Conservation (phyloP, 2,113 vertebrate species). For the Dipodomys ordii region DNA sequence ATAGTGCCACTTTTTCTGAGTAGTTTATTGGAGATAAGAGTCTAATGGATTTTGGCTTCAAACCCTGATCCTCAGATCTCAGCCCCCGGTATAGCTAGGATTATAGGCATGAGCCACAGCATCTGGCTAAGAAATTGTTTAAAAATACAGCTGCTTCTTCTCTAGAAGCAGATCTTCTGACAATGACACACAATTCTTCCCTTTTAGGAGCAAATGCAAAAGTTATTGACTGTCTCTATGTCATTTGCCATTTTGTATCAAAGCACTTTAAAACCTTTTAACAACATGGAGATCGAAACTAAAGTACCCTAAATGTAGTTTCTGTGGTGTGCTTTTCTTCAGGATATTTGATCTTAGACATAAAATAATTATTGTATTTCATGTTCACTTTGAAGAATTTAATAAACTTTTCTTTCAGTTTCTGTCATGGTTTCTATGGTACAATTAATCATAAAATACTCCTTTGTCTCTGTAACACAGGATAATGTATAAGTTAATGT, state of each 20-base stretch:
- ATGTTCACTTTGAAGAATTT: slow-evolving; percentile 55
- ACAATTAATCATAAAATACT: slow-evolving; percentile 61
- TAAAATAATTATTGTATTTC: slow-evolving; percentile 74
- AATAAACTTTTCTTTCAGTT: slow-evolving; percentile 57
- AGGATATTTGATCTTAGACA: slow-evolving; percentile 67
- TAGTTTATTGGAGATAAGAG: no score
- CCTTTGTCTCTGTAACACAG: slow-evolving; percentile 53
- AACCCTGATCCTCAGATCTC: no score
- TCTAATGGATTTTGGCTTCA: no score
- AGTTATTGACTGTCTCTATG: slow-evolving; percentile 83
- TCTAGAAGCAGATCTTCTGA: slow-evolving; percentile 43
- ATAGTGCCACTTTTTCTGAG: no score
- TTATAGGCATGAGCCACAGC: no score
- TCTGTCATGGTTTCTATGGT: slow-evolving; percentile 37
- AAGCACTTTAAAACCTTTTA: slow-evolving; percentile 83
- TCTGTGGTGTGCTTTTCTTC: slow-evolving; percentile 76
- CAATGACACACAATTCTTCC: slow-evolving; percentile 70
- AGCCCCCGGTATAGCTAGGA: no score
- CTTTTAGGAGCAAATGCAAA: slow-evolving; percentile 79
- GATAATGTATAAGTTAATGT: slow-evolving; percentile 36
- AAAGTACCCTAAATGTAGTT: slow-evolving; percentile 68
- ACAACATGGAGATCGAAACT: slow-evolving; percentile 75
- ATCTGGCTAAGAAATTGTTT: slow-evolving; percentile 65
- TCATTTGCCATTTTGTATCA: slow-evolving; percentile 81
- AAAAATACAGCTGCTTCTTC: slow-evolving; percentile 68